phyloP scores from a whole-genome alignment of 2,797 vertebrate genomes.

The Clamator glandarius region DNA sequence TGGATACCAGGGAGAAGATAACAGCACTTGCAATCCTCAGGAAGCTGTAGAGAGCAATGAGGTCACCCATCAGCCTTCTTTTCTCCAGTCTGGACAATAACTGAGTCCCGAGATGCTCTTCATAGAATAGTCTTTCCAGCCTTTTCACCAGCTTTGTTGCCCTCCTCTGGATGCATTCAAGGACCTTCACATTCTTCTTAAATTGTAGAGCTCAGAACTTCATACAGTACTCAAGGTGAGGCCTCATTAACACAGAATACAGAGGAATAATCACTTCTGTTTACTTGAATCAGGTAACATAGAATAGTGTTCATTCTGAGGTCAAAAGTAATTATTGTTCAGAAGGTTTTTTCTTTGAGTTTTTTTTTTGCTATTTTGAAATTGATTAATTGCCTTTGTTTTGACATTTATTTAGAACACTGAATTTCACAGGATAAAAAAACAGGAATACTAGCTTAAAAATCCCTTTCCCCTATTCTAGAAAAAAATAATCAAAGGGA shows the following conservation, averaged over 20 bases:
- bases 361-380: background rate
- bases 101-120: accelerated
- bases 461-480: background rate
- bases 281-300: background rate
- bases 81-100: background rate
- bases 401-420: background rate
- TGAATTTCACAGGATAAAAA: background rate
- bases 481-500: background rate
- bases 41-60: too few species aligned
- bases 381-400: background rate
- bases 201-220: too few species aligned
- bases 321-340: background rate
- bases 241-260: too few species aligned
- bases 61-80: background rate
- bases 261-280: background rate
- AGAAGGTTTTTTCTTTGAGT: background rate
- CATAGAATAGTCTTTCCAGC: background rate
- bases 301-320: background rate
- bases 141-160: background rate
- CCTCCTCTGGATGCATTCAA: background rate
- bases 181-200: too few species aligned
- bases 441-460: background rate
- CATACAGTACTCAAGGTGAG: too few species aligned
- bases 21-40: too few species aligned
- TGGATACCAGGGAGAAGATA: too few species aligned